Conservation (phyloP, 2,888 invertebrate species). For the Drepana falcataria region DNA sequence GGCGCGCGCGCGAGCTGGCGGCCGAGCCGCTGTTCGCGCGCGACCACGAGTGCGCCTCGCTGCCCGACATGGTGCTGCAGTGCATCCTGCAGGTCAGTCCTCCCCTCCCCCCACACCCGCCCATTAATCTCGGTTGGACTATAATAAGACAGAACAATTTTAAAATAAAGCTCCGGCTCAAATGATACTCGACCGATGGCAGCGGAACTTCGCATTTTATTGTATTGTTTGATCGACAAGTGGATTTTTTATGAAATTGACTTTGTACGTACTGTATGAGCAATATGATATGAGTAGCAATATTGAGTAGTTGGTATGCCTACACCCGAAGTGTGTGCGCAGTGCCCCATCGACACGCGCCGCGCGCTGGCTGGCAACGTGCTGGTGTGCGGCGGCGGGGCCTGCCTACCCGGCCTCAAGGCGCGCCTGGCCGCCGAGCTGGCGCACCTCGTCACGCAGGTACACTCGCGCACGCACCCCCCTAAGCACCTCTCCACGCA, state of each 20-base stretch:
- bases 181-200: too few species aligned
- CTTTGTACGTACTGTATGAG: too few species aligned
- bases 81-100: constrained; percentile 81
- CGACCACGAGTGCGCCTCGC: constrained; percentile 82
- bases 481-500: too few species aligned
- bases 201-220: too few species aligned
- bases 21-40: constrained; percentile 92
- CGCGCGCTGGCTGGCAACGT: constrained; percentile 88
- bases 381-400: constrained; percentile 91
- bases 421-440: constrained; percentile 89
- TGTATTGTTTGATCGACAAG: too few species aligned
- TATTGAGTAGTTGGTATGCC: too few species aligned
- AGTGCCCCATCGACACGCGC: constrained; percentile 91
- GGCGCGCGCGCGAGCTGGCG: constrained; percentile 86
- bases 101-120: too few species aligned
- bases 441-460: constrained; percentile 77
- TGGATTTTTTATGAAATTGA: too few species aligned
- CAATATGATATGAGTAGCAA: too few species aligned
- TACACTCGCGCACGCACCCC: not conserved
- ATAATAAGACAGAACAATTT: too few species aligned
- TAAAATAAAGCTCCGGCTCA: too few species aligned
- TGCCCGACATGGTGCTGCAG: constrained; percentile 92
- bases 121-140: too few species aligned
- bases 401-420: constrained; percentile 89
- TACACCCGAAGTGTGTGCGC: constrained; percentile 4